Evolutionary conservation across 2,797 vertebrate genomes (phyloP), one percentile per base, ranked within the genome.

Genomic region (Rhinatrema bivittatum): DNA sequence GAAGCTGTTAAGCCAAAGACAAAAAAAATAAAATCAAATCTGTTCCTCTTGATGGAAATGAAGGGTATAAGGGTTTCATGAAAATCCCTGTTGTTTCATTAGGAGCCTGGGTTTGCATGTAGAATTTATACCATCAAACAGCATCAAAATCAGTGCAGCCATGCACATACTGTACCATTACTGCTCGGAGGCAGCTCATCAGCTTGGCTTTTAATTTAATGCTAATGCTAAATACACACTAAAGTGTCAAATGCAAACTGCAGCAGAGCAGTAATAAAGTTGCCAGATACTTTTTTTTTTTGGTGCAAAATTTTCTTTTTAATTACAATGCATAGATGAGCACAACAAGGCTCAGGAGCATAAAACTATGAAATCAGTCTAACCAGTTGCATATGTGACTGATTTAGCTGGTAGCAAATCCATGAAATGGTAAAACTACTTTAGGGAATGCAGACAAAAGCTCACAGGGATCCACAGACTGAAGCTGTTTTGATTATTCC

Each of bases 361-460:
- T 32, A 37, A 53, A 55, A 42, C 28, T 46, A 25, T 1, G 29
- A 47, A 62, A 63, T 40, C 53, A 48, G 42, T 20, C 46, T 25
- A 29, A 7, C 2, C 20, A 33, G 47, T 31, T 57, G 34, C 16
- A 11, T 18, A 32, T 45, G 30, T 69, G 67, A 70, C 58, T 42
- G 61, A 50, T 46, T 63, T 63, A 46, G 54, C 16, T 41, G 55
- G 4, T 39, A 34, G 46, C 60, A 61, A 57, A 55, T 46, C 32
- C 45, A 41, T 28, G 45, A 50, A 59, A 53, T 60, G 58, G n/a
- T 42, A 55, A 50, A 71, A 44, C 30, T 33, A 37, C 27, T 49
- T 46, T 30, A 55, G 45, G 55, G 28, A 60, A 68, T 39, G 70
- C 48, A 63, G 69, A 53, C 28, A 57, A 52, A 63, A 57, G 36